These are phyloP conservation scores for Heliconius ethilla DNA, from an alignment of 2,888 invertebrate species.

Conservation along the genomic window DNA sequence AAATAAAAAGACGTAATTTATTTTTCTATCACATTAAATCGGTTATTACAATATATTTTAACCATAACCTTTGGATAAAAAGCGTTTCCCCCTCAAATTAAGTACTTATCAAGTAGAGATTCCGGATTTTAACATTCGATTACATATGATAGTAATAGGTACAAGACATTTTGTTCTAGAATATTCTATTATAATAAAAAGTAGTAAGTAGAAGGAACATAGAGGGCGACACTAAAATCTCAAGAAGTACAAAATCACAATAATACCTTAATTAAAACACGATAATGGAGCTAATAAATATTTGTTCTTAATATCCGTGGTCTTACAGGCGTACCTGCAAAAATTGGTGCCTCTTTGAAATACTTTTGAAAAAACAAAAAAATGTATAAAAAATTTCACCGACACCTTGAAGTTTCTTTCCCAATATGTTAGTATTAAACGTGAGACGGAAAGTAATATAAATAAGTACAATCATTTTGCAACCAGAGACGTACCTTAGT, in stretches of 20 bases:
- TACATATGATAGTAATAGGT: slow-evolving; percentile 29
- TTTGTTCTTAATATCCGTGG: slow-evolving; percentile 67
- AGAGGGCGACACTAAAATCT: slow-evolving; percentile 65
- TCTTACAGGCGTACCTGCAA: slow-evolving; percentile 78
- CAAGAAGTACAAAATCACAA: slow-evolving; percentile 55
- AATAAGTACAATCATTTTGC: slow-evolving; percentile 25
- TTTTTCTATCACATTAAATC: slow-evolving; percentile 69
- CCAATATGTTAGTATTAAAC: slow-evolving; percentile 56
- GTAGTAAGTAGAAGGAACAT: slow-evolving; percentile 62
- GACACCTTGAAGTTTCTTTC: slow-evolving; percentile 52
- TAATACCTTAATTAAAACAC: slow-evolving; percentile 47
- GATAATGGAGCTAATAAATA: slow-evolving; percentile 47
- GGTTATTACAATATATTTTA: slow-evolving; percentile 58
- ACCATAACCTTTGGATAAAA: slow-evolving; percentile 69
- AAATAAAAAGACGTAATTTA: slow-evolving; percentile 72
- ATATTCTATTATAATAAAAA: slow-evolving; percentile 26
- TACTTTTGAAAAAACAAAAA: slow-evolving; percentile 28
- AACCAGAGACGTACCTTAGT: slow-evolving; percentile 37
- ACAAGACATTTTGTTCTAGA: slow-evolving; percentile 16
- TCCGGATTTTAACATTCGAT: slow-evolving; percentile 52
- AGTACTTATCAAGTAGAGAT: slow-evolving; percentile 80
- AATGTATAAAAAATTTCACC: slow-evolving; percentile 44
- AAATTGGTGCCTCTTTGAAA: slow-evolving; percentile 53
- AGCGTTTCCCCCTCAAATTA: slow-evolving; percentile 66
- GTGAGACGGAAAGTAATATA: slow-evolving; percentile 1